phyloP scores from a whole-genome alignment of 2,888 invertebrate species.

The Pollenia griseotomentosa region DNA sequence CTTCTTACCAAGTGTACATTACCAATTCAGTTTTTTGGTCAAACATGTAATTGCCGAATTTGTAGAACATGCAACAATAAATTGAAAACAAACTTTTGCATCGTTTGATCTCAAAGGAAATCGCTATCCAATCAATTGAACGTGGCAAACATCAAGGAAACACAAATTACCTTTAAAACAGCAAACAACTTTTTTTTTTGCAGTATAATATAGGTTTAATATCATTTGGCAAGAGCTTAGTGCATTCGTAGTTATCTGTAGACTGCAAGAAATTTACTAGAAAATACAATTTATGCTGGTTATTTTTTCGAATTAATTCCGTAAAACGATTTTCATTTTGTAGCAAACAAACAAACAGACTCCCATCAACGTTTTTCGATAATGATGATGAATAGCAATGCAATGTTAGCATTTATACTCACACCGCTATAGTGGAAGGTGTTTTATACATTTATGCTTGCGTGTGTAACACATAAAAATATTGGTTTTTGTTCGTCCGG shows the following conservation, averaged over 20 bases:
- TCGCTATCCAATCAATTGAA: background rate
- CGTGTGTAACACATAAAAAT: no score
- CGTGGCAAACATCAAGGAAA: no score
- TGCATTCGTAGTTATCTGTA: no score
- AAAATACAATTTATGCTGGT: constrained; percentile 7
- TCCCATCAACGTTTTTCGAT: background rate
- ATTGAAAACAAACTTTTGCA: constrained; percentile 12
- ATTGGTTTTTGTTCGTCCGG: no score
- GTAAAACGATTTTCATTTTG: constrained; percentile 17
- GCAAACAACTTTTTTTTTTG: no score
- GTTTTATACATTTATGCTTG: no score
- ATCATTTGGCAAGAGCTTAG: no score
- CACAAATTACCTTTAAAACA: no score
- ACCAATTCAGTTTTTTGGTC: background rate
- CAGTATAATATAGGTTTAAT: no score
- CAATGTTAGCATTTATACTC: no score
- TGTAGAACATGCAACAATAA: background rate
- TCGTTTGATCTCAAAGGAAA: background rate
- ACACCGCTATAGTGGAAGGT: no score
- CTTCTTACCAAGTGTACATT: no score
- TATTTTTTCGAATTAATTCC: constrained; percentile 1
- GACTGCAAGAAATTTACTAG: background rate
- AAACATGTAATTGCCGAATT: background rate
- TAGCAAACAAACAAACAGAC: background rate
- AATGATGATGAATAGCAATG: background rate